Base-by-base conservation (phyloP, 2,113 vertebrate species). In the Pollimyrus isidori region DNA sequence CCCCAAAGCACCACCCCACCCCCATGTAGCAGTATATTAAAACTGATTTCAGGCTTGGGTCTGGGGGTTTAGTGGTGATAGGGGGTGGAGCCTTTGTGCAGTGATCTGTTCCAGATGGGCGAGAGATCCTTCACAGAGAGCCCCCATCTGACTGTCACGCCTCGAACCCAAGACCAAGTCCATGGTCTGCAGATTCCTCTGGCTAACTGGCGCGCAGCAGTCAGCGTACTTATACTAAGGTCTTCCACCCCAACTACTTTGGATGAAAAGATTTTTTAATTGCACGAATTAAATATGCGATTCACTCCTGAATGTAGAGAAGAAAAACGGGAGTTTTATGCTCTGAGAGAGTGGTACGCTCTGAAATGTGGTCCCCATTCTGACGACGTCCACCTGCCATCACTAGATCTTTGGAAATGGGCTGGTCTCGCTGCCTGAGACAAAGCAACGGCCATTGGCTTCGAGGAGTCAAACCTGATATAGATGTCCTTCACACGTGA, bases 11-110 rank as follows among this genome's bases (percentile, higher is more conserved):
- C 30, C 30, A 11, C 13, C 30, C 50, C 9, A 35, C 88, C 86
- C 53, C 69, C 80, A 42, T 42, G 73, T 39, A 89, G 85, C 76
- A 87, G 89, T 86, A 88, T 87, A 90, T 88, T 30, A 52, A 62
- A 76, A 23, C 84, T 80, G 1, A 65, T 82, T 88, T 87, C n/a
- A 52, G 65, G 56, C 53, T 90, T 83, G 56, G 26, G 87, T 89
- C 46, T 86, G 48, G 26, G 30, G 62, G 48, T 30, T 90, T 87
- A 80, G 7, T 84, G 52, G 23, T 85, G 88, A 83, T n/a, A 46
- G 35, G 50, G 23, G 88, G 23, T 21, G 69, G 48, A 86, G 48
- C 85, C 46, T 11, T 10, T n/a, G 49, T n/a, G 26, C n/a, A 86
- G 11, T 50, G 85, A 86, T 35, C 1, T 30, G 23, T 52, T 86